Base-by-base conservation (phyloP, 2,113 vertebrate species). In the Hucho hucho region DNA sequence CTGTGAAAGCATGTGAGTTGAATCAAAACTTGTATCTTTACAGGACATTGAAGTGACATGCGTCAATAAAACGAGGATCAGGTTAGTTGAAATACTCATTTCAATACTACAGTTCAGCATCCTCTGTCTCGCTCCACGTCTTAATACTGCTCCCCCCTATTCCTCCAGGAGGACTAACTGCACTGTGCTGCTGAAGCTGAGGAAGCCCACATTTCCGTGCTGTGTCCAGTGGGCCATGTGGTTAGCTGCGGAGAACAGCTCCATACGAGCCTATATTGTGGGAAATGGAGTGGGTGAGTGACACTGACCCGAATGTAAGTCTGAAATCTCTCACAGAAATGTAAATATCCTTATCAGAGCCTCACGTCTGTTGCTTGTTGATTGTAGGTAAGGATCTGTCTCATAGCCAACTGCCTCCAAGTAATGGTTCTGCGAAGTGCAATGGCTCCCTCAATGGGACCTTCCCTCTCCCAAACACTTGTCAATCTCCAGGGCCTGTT, bases 211-310 rank as follows among this genome's bases (percentile, higher is more conserved):
- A 5, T 2, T 58, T 43, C 9, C 85, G 0, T 93, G 91, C 47
- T 91, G 88, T 53, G 81, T 93, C 68, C 81, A 86, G 5, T 28
- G 29, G 1, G 71, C 73, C 1, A 78, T 93, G 64, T 84, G 80
- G 37, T 14, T 0, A 0, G 85, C 75, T 47, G 79, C 25, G 47
- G 37, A 47, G n/a, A 72, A 79, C 32, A 26, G 2, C 3, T 70
- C 79, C 64, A 3, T 75, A 4, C 47, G 77, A 11, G 86, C 87
- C 32, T 6, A 5, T 0, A 69, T 84, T 14, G 25, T 84, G 66
- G 89, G 85, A n/a, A 72, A 69, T 9, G 72, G 2, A 63, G 56
- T 56, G 0, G 70, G 92, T 92, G 56, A 90, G 89, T 84, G 3
- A 13, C 53, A 22, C 2, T 14, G 25, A 26, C 1, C 1, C 18